phyloP scores from a whole-genome alignment of 2,888 invertebrate species.

The Caenorhabditis sp. region DNA sequence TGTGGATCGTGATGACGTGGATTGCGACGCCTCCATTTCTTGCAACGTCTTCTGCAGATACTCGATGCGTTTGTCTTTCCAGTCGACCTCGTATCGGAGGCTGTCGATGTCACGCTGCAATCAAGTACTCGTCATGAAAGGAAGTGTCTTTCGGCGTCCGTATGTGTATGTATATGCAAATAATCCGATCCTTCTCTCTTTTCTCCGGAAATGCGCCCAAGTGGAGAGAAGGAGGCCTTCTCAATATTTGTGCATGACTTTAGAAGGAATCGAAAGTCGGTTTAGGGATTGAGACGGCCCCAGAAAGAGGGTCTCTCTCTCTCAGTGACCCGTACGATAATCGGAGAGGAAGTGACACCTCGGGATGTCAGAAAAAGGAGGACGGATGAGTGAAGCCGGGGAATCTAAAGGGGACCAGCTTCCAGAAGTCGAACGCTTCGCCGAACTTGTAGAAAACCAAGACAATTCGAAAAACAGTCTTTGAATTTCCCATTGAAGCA shows the following conservation, averaged over 20 bases:
- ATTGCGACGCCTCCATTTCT: slow-evolving; percentile 49
- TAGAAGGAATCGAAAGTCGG: slow-evolving; percentile 16
- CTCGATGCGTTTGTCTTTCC: slow-evolving; percentile 71
- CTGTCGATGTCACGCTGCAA: slow-evolving; percentile 67
- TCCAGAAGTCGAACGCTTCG: too few species aligned
- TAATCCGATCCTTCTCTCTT: slow-evolving; percentile 45
- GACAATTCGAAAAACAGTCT: too few species aligned
- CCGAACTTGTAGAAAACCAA: too few species aligned
- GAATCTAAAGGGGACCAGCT: too few species aligned
- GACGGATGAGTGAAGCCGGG: not conserved
- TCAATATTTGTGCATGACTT: slow-evolving; percentile 52
- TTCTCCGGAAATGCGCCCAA: slow-evolving; percentile 41
- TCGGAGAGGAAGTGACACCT: slow-evolving; percentile 14
- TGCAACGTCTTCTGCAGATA: slow-evolving; percentile 62
- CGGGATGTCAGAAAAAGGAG: too few species aligned
- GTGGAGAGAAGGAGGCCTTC: too few species aligned
- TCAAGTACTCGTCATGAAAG: slow-evolving; percentile 3
- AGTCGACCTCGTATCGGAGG: slow-evolving; percentile 70
- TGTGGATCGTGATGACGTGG: too few species aligned
- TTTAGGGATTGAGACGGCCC: not conserved
- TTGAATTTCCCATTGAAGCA: too few species aligned
- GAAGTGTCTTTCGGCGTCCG: not conserved
- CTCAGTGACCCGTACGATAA: slow-evolving; percentile 6
- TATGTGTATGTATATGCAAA: slow-evolving; percentile 32
- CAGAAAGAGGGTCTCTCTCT: not conserved